Conservation (phyloP, 1,140 invertebrate species). For the Matsumurasca onukii region DNA sequence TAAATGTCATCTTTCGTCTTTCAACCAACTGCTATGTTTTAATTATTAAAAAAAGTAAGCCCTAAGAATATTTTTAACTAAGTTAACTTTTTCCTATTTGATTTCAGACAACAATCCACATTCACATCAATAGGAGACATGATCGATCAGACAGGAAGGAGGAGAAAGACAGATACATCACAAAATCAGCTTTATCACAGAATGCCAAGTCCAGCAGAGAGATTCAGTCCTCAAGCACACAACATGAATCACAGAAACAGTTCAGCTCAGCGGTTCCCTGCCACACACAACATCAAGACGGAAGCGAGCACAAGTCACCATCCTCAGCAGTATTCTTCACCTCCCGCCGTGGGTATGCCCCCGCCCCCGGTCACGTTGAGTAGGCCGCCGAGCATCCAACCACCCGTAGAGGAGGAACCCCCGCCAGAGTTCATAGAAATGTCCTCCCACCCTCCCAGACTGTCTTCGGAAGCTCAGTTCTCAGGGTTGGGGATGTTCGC, state of each 20-base stretch:
- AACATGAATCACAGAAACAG: background rate
- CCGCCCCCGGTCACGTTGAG: background rate
- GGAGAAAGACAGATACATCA: background rate
- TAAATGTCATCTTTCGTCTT: background rate
- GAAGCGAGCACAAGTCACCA: too few species aligned
- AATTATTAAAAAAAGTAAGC: background rate
- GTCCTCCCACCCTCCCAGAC: slow-evolving; percentile 1
- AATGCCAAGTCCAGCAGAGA: background rate
- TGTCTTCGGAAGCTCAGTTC: background rate
- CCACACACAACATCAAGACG: background rate
- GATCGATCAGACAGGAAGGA: background rate
- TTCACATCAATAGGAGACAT: background rate
- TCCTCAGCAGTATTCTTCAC: background rate
- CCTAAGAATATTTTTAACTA: background rate
- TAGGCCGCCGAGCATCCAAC: slow-evolving; percentile 8
- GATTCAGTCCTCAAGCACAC: slow-evolving; percentile 5
- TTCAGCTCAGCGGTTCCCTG: background rate
- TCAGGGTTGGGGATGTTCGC: background rate
- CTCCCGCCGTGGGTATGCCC: background rate
- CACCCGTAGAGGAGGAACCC: slow-evolving; percentile 1
- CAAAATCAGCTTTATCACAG: background rate
- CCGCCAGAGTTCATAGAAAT: slow-evolving; percentile 20
- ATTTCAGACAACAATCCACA: background rate
- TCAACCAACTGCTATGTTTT: background rate
- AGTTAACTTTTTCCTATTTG: background rate